Conservation (phyloP, 2,888 invertebrate species). For the Tricholauxania praeusta region DNA sequence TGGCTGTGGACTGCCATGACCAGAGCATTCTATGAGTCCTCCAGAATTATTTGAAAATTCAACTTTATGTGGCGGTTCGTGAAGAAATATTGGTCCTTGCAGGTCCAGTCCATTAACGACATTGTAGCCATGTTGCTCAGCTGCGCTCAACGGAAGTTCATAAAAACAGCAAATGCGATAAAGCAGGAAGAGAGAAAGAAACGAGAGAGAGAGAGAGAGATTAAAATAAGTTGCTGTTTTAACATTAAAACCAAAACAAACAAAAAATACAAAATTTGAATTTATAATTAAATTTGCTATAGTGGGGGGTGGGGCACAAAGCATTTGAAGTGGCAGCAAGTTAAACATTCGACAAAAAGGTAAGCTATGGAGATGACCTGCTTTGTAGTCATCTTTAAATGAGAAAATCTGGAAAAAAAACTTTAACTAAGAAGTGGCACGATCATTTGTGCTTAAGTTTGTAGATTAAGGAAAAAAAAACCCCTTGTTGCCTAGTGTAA, state of each 20-base stretch:
- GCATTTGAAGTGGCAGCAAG: no score
- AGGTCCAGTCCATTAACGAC: conserved; percentile 72
- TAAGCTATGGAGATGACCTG: no score
- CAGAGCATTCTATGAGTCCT: conserved; percentile 77
- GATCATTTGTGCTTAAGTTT: no score
- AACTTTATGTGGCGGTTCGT: conserved; percentile 79
- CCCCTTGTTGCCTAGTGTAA: no score
- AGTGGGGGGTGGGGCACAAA: background rate
- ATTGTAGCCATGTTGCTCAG: conserved; percentile 51
- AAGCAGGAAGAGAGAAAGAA: conserved; percentile 45
- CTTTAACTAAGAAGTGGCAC: no score
- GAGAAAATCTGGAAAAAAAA: no score
- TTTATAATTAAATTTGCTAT: conserved; percentile 54
- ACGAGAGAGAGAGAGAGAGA: conserved; percentile 26
- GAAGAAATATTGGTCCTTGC: conserved; percentile 76
- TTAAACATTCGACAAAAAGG: no score
- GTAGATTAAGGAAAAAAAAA: no score
- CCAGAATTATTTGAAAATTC: conserved; percentile 85
- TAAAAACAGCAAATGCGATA: conserved; percentile 3
- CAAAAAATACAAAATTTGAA: conserved; percentile 45
- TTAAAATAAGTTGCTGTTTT: conserved; percentile 15
- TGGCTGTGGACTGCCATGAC: conserved; percentile 77
- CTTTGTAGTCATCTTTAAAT: no score
- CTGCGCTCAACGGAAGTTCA: conserved; percentile 30
- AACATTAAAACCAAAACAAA: background rate